Conservation (phyloP, 2,113 vertebrate species). For the Paralichthys olivaceus region DNA sequence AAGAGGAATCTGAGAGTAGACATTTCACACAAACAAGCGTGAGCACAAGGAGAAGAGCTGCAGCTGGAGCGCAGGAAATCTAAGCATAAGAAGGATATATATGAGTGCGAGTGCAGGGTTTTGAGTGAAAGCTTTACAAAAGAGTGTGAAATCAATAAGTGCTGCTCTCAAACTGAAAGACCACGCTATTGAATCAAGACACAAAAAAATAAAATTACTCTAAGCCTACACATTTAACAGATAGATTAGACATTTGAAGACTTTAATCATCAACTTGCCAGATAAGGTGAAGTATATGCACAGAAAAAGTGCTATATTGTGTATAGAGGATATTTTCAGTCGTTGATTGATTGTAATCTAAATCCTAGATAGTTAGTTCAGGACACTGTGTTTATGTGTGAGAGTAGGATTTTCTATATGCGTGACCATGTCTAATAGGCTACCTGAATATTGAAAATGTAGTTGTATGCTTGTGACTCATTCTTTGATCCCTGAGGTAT, state of each 20-base stretch:
- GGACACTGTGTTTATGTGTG: not conserved
- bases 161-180: too few relatives aligned
- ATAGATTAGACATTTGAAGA: slow-evolving; percentile 24
- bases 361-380: not conserved
- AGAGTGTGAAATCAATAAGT: too few relatives aligned
- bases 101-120: too few relatives aligned
- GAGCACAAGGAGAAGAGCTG: too few relatives aligned
- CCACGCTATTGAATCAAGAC: too few relatives aligned
- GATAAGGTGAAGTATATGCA: slow-evolving; percentile 4
- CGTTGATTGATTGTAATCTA: slow-evolving; percentile 21
- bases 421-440: slow-evolving; percentile 12
- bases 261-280: slow-evolving; percentile 15
- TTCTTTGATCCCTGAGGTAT: slow-evolving; percentile 55
- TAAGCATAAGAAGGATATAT: too few relatives aligned
- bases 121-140: too few relatives aligned
- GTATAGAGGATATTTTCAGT: not conserved
- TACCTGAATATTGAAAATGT: slow-evolving; percentile 12
- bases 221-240: not conserved
- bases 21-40: too few relatives aligned
- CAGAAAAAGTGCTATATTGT: slow-evolving; percentile 14
- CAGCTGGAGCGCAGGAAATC: too few relatives aligned
- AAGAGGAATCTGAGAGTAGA: too few relatives aligned
- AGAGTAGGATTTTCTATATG: not conserved
- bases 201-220: too few relatives aligned
- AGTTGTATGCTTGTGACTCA: slow-evolving; percentile 37